Evolutionary conservation across 2,797 vertebrate genomes (phyloP).

Genomic region (Pteronotus mesoamericanus): DNA sequence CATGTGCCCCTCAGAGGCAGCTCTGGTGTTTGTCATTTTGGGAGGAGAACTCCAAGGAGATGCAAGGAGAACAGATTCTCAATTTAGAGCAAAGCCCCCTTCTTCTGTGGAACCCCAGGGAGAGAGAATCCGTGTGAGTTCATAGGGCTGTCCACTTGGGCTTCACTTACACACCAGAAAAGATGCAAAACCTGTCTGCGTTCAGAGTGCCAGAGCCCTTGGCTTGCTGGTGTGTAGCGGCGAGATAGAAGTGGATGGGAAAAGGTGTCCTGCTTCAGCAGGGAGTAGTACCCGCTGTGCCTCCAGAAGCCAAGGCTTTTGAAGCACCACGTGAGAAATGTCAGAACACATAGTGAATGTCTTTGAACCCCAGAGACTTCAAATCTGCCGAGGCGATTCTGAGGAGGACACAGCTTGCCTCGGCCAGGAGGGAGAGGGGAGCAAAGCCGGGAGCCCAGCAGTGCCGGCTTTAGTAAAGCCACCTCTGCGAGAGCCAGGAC

Average conservation of each 20-base stretch:
- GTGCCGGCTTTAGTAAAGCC: background rate
- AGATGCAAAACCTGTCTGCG: background rate
- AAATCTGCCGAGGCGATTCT: slow-evolving; percentile 33
- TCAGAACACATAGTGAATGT: slow-evolving; percentile 60
- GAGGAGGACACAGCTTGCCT: slow-evolving; percentile 44
- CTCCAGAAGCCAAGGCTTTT: slow-evolving; percentile 28
- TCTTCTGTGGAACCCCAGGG: background rate
- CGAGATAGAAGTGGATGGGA: background rate
- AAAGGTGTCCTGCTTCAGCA: slow-evolving; percentile 25
- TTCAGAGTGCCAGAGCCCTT: background rate
- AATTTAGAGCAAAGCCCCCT: background rate
- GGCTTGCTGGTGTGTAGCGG: background rate
- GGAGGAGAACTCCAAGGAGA: background rate
- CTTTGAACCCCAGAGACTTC: slow-evolving; percentile 60
- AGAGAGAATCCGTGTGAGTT: background rate
- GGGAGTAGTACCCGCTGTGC: slow-evolving; percentile 14
- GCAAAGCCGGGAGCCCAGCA: background rate
- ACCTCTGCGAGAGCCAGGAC: background rate
- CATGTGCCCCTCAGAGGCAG: background rate
- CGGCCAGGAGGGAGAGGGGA: background rate
- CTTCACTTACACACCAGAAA: background rate
- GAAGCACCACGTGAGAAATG: slow-evolving; percentile 58
- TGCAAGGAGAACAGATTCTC: background rate
- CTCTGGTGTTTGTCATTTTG: background rate
- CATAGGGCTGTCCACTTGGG: background rate